Base-by-base conservation (phyloP, 2,797 vertebrate species). In the Valencia hispanica region DNA sequence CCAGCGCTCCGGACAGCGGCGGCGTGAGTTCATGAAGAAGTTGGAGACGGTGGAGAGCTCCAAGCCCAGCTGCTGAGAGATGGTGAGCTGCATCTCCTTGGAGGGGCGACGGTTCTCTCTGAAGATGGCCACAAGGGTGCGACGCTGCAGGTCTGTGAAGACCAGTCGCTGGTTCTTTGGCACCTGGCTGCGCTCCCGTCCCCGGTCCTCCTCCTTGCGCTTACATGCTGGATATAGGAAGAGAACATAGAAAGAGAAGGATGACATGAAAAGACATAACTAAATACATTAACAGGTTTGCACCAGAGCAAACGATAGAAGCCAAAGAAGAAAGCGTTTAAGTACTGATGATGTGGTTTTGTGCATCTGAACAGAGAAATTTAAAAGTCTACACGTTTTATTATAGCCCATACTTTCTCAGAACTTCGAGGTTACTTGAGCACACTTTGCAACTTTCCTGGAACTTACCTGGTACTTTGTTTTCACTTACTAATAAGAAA, bases 141-240 rank as follows among this genome's bases (percentile, higher is more conserved):
- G 97, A 77, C 98, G 97, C 94, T 99, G 98, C 92, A 99, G 96
- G 96, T 99, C 98, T n/a, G 98, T 99, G 96, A 99, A 99, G 93
- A 99, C 98, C 95, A 99, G 92, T 25, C 98, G 96, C 94, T 98
- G 98, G 91, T 99, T 99, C 93, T 99, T 99, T 89, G 98, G 98
- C 87, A 97, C 95, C 93, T 97, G 95, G 87, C 94, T 97, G 78
- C 97, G 94, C 92, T 99, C 97, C 80, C 97, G 96, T 77, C 92
- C 92, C 86, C 91, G 80, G 83, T 99, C 98, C 89, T 99, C 97
- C 86, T 99, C 98, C 93, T 99, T 99, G 70, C 98, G 97, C 88
- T 99, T 99, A 96, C 98, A 99, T 79, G 98, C 98, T 99, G 88
- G 63, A 81, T 11, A 22, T 34, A 34, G 10, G 25, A 45, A 18